These are phyloP conservation scores for Parnassius apollo DNA, from an alignment of 2,888 invertebrate genomes.

Conservation along the genomic window DNA sequence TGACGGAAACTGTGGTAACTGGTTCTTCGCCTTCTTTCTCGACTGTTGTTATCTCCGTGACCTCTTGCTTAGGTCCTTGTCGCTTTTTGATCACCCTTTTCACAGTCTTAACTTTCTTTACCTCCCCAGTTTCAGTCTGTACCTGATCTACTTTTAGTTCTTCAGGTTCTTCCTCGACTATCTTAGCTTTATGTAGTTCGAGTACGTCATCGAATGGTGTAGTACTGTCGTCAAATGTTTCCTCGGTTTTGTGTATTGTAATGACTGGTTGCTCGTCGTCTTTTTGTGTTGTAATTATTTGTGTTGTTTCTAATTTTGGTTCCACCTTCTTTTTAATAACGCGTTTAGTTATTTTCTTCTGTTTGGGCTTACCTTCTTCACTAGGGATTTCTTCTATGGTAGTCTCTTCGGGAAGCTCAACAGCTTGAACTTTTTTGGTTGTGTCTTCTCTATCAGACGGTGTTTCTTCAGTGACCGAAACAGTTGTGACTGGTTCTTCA, in stretches of 20 bases:
- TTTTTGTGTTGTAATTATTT: constrained; percentile 36
- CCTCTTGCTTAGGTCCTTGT: constrained; percentile 24
- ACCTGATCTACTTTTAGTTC: too few species aligned
- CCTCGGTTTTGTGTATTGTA: constrained; percentile 31
- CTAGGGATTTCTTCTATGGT: constrained; percentile 31
- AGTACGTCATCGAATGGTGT: constrained; percentile 31
- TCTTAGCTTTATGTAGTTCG: constrained; percentile 29
- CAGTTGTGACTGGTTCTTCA: constrained; percentile 29
- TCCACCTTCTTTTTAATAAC: constrained; percentile 16
- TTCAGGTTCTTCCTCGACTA: constrained; percentile 1
- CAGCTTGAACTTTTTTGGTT: background rate
- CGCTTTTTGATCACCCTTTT: too few species aligned
- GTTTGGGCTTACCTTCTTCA: constrained; percentile 46
- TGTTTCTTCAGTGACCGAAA: background rate
- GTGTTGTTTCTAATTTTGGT: constrained; percentile 35
- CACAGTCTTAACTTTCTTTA: too few species aligned
- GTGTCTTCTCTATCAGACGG: constrained; percentile 14
- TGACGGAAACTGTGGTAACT: background rate
- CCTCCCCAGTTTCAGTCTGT: too few species aligned
- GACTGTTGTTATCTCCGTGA: constrained; percentile 32
- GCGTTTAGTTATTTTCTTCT: constrained; percentile 30
- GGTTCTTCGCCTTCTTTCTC: constrained; percentile 38
- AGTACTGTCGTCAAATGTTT: constrained; percentile 3
- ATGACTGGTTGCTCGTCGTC: constrained; percentile 53
- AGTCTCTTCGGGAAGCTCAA: background rate